Percentiles rank a stretch among this genome's conserved stretches.
phyloP scores from a whole-genome alignment of 2,113 vertebrate genomes.

The Pterocles orientalis region DNA sequence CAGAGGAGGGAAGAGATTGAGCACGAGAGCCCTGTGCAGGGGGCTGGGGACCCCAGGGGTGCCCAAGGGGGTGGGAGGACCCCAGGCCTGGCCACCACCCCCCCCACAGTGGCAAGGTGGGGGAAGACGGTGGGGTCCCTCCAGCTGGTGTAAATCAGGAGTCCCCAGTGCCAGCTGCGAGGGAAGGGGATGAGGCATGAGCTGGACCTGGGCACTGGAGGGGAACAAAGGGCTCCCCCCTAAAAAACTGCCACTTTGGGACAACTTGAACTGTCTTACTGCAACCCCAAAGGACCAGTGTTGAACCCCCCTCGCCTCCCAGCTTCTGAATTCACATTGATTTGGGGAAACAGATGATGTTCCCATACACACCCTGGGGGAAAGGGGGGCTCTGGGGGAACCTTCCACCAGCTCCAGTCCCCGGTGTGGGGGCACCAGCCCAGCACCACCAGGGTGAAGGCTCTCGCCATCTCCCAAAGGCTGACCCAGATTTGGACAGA shows the following conservation, averaged over 20 bases:
- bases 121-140: neutral
- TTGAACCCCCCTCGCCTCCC: accelerated
- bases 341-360: neutral
- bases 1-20: neutral
- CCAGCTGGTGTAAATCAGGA: neutral
- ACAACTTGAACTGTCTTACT: neutral
- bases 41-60: neutral
- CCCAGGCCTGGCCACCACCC: neutral
- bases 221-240: neutral
- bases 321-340: neutral
- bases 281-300: neutral
- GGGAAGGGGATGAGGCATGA: neutral
- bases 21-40: neutral
- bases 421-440: accelerated
- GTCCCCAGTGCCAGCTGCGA: neutral
- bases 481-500: neutral
- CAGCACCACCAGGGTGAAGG: neutral
- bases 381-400: neutral
- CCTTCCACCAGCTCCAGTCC: neutral
- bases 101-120: neutral
- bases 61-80: neutral
- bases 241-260: neutral
- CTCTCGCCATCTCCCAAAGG: neutral
- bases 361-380: accelerated
- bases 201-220: neutral